These are phyloP conservation scores for Lethenteron reissneri DNA, from an alignment of 2,113 vertebrate genomes.

Conservation along the genomic window DNA sequence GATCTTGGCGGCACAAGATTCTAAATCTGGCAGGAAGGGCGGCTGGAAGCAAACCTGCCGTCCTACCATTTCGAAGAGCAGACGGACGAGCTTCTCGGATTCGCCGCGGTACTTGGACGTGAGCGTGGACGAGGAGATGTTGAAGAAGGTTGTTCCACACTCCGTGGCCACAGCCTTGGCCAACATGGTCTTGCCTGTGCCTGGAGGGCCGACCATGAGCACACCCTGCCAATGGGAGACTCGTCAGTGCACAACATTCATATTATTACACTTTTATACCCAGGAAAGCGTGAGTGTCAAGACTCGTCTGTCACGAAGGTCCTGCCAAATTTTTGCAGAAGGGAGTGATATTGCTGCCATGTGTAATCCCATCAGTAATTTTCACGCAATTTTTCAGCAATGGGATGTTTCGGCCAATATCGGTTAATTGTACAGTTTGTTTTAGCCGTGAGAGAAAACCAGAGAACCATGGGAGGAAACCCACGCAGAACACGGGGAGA, in stretches of 20 bases:
- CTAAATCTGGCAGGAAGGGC: no score
- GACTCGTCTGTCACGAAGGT: background rate
- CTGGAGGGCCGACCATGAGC: conserved; percentile 88
- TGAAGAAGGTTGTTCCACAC: conserved; percentile 45
- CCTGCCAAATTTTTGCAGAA: background rate
- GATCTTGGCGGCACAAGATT: no score
- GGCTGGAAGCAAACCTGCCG: background rate
- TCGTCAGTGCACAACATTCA: background rate
- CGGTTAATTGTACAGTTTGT: no score
- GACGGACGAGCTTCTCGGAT: conserved; percentile 47
- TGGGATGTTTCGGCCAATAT: no score
- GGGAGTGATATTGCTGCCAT: no score
- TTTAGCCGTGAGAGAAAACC: no score
- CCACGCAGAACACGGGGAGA: no score
- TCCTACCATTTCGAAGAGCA: conserved; percentile 93
- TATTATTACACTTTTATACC: background rate
- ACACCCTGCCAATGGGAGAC: conserved; percentile 41
- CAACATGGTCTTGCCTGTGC: conserved; percentile 50
- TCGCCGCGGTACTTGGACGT: conserved; percentile 44
- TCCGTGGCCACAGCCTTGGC: conserved; percentile 47
- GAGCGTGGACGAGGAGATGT: conserved; percentile 41
- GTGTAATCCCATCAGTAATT: no score
- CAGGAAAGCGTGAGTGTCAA: background rate
- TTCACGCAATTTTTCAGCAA: no score
- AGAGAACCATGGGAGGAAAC: no score